phyloP scores from a whole-genome alignment of 2,113 vertebrate genomes.

The Cinclus mexicanus region DNA sequence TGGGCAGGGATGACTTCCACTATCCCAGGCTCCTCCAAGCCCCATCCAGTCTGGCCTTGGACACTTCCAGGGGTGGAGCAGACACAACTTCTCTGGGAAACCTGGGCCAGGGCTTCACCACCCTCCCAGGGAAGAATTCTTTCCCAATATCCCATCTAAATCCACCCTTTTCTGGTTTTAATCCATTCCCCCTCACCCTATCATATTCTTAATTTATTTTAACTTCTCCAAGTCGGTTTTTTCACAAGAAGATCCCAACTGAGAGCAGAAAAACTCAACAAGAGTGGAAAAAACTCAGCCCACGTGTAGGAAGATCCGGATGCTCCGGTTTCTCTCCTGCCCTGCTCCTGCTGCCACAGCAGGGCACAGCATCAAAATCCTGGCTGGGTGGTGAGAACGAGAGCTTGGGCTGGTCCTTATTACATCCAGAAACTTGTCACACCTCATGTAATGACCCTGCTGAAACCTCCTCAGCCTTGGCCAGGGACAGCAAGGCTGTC shows the following conservation, averaged over 20 bases:
- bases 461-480: neutral
- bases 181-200: neutral
- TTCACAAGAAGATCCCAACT: neutral
- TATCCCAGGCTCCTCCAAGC: neutral
- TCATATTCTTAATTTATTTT: neutral
- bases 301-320: neutral
- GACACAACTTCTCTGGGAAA: neutral
- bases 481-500: neutral
- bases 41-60: accelerated
- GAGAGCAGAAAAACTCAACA: neutral
- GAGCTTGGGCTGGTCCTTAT: neutral
- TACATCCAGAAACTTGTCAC: constrained; percentile 56
- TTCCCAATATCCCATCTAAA: neutral
- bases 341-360: neutral
- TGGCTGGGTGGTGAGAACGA: neutral
- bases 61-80: neutral
- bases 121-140: neutral
- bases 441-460: constrained; percentile 5
- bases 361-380: neutral
- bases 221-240: neutral
- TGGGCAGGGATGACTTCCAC: neutral
- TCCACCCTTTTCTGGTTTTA: neutral
- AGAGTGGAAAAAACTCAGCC: neutral
- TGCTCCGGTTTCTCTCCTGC: neutral
- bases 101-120: accelerated